Evolutionary conservation across 2,888 invertebrate genomes (phyloP), one percentile per base, ranked within the genome.

Genomic region (Diplolepis rosae): DNA sequence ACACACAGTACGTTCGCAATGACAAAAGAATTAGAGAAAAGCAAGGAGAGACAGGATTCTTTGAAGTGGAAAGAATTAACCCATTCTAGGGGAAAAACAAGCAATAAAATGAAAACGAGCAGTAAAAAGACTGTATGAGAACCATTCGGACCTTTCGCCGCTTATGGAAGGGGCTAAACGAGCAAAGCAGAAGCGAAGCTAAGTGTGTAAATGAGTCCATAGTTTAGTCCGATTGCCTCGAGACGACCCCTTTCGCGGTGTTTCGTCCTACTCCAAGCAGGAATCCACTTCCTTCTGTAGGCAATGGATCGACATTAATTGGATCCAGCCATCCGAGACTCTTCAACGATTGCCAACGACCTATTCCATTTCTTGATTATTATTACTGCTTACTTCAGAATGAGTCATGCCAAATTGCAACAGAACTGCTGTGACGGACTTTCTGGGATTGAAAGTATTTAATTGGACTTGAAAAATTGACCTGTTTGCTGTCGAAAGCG

Each of bases 121-220:
- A 87, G 84, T 88, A 86, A 88, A 88, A 87, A 88, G 88, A 88
- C 87, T 87, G 87, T 88, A 87, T 87, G 87, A 87, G 88, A 88
- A 86, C 87, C 83, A 87, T 88, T 88, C 82, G 81, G 79, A 82
- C 72, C 75, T 79, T 78, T 77, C 75, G 72, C 72, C 72, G 73
- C 73, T 70, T 70, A 75, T 61, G 72, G 69, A 54, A 66, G 75
- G 79, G 80, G 79, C 79, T 71, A 79, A 84, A 83, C 79, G 82
- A 79, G 76, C 78, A 73, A 75, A 74, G 77, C 79, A 78, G 82
- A 80, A 83, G 81, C 79, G 66, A 52, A 79, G 78, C 85, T 84
- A 84, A 85, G 85, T 85, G 87, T 87, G 86, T 84, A 87, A 88
- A 87, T 87, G 87, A 87, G 85, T 84, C 83, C 81, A 83, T 85